A percentile compares a stretch with the other conserved stretches of the same genome.
phyloP scores from a whole-genome alignment of 2,888 invertebrate genomes.

The Spilarctia lutea region DNA sequence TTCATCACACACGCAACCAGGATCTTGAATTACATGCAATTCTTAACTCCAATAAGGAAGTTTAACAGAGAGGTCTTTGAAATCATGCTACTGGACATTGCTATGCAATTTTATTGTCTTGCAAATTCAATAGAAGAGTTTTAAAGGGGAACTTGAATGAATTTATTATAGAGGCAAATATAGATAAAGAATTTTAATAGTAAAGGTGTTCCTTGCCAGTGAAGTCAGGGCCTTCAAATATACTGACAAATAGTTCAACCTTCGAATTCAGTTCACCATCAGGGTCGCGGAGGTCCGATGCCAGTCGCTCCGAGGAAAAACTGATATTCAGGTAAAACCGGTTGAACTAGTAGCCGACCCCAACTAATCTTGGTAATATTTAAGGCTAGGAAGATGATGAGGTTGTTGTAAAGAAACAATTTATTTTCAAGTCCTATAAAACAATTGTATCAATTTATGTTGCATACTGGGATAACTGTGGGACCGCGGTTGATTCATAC shows the following conservation, averaged over 20 bases:
- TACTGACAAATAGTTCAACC: too few relatives aligned
- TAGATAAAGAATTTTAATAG: slow-evolving; percentile 15
- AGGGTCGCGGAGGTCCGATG: too few relatives aligned
- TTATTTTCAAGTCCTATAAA: slow-evolving; percentile 52
- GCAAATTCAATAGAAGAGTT: slow-evolving; percentile 6
- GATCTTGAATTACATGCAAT: slow-evolving; percentile 46
- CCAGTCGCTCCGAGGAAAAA: too few relatives aligned
- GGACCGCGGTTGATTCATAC: slow-evolving; percentile 71
- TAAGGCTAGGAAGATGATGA: too few relatives aligned
- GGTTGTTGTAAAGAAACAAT: slow-evolving; percentile 43
- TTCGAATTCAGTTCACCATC: too few relatives aligned
- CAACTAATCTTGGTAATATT: too few relatives aligned
- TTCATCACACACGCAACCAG: slow-evolving; percentile 45
- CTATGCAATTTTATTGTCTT: slow-evolving; percentile 62
- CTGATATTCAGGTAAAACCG: too few relatives aligned
- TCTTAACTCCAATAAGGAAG: slow-evolving; percentile 60
- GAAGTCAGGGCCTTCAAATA: not conserved
- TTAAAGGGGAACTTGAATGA: slow-evolving; percentile 12
- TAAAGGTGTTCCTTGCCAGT: slow-evolving; percentile 19
- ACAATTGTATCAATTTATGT: slow-evolving; percentile 65
- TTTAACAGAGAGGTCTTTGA: slow-evolving; percentile 45
- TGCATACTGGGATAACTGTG: slow-evolving; percentile 68
- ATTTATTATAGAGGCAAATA: slow-evolving; percentile 5
- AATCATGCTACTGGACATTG: slow-evolving; percentile 47
- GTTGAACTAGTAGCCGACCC: too few relatives aligned